Percentiles rank a stretch among this genome's conserved stretches.
Evolutionary conservation across 2,888 invertebrate species (phyloP).

Genomic region (Apamea crenata): DNA sequence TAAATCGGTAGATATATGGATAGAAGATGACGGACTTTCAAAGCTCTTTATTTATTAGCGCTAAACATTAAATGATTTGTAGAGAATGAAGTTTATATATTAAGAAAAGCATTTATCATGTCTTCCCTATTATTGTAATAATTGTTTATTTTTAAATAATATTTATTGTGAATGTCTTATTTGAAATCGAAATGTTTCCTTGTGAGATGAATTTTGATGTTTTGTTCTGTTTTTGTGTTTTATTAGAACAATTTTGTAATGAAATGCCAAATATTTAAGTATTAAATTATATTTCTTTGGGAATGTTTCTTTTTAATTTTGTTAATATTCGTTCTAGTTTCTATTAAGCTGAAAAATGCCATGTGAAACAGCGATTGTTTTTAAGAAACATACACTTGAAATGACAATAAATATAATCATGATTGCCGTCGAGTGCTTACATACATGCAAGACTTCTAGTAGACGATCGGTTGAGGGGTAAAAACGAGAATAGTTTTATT

Average conservation of each 20-base stretch:
- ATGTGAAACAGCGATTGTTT: background rate
- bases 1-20: no score
- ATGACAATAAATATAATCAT: background rate
- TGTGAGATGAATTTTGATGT: slow-evolving; percentile 23
- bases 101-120: slow-evolving; percentile 32
- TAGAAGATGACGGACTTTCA: no score
- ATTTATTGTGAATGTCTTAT: slow-evolving; percentile 40
- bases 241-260: slow-evolving; percentile 46
- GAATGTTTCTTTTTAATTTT: background rate
- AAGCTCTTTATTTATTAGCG: background rate
- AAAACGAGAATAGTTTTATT: no score
- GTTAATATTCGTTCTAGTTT: background rate
- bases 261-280: slow-evolving; percentile 65
- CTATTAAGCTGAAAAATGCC: background rate
- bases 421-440: background rate
- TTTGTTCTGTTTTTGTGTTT: slow-evolving; percentile 45
- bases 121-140: slow-evolving; percentile 59
- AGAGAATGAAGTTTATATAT: background rate
- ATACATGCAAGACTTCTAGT: background rate
- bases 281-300: slow-evolving; percentile 52
- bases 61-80: background rate
- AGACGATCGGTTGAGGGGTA: background rate
- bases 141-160: slow-evolving; percentile 32
- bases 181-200: slow-evolving; percentile 36
- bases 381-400: background rate